Conservation (phyloP, 2,113 vertebrate species). For the Megalops atlanticus region DNA sequence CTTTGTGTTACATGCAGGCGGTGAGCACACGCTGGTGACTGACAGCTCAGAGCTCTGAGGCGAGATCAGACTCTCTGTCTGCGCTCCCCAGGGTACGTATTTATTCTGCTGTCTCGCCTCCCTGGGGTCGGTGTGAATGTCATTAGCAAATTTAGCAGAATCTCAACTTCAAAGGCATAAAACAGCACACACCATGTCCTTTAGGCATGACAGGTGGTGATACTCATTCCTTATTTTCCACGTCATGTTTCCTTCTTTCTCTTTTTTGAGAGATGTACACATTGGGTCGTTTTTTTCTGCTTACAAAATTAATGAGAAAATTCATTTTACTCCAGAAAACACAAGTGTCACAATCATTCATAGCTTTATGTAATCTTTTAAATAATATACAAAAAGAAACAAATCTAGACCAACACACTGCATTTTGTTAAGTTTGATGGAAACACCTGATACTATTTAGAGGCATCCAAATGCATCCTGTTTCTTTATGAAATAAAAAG, state of each 20-base stretch:
- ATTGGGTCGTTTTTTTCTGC: no score
- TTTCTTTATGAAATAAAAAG: no score
- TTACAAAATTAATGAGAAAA: no score
- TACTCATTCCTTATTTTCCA: neutral
- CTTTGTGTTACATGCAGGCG: constrained; percentile 1
- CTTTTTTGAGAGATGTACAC: no score
- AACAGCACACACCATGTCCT: neutral
- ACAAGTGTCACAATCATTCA: no score
- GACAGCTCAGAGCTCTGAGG: constrained; percentile 54
- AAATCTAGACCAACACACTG: no score
- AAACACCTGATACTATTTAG: no score
- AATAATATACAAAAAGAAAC: no score
- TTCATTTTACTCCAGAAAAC: no score
- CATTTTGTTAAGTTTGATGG: no score
- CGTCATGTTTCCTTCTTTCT: neutral
- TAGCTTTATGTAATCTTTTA: no score
- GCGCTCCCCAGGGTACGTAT: constrained; percentile 37
- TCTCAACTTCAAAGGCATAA: neutral
- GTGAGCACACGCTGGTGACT: constrained; percentile 46
- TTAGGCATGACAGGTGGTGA: neutral
- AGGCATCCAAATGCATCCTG: no score
- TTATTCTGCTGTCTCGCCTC: constrained; percentile 25
- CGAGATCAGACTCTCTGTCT: constrained; percentile 43
- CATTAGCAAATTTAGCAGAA: neutral
- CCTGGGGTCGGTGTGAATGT: neutral